Evolutionary conservation across 92 coral and sea anemone species (phyloP), one percentile per base, ranked within the genome.

Genomic region (Porites rus): DNA sequence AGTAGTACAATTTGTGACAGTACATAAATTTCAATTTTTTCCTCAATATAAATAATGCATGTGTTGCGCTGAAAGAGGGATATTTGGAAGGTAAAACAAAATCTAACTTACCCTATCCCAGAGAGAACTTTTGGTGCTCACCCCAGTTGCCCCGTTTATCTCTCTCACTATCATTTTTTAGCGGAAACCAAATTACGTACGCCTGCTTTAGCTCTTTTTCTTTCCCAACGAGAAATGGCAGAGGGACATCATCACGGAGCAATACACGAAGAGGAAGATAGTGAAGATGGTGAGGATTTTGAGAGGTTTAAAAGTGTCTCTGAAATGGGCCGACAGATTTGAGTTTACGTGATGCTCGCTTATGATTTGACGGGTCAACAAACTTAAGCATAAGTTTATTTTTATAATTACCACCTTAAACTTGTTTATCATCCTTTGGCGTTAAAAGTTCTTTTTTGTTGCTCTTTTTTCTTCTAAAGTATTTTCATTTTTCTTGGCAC

Each of bases 251-350:
- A 73, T 53, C 80, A 56, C 21, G 62, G 65, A 7, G 64, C 8
- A 51, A 31, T 83, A 17, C 71, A 73, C 11, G 87, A 83, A 17
- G 87, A 63, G 64, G 72, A 25, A 19, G 87, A 83, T 51, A 14
- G 7, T 65, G 87, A 72, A 74, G 87, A 83, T 22, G 87, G 87
- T 83, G 17, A 74, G 80, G 18, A 46, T 38, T 19, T 12, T n/a
- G 77, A 28, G 19, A 56, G 8, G 67, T 28, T 58, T 0, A 14
- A 53, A 24, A 56, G 2, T n/a, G 18, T 17, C 14, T 67, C 12
- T 3, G 21, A 80, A 68, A 65, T 56, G 65, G 65, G 11, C 46
- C 25, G n/a, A 64, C 50, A 59, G 20, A 43, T 79, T 78, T 25
- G 61, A 56, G 61, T 14, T 14, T 12, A 56, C 61, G 10, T 67